These are phyloP conservation scores for Phainopepla nitens DNA, from an alignment of 2,113 vertebrate species.

Conservation along the genomic window DNA sequence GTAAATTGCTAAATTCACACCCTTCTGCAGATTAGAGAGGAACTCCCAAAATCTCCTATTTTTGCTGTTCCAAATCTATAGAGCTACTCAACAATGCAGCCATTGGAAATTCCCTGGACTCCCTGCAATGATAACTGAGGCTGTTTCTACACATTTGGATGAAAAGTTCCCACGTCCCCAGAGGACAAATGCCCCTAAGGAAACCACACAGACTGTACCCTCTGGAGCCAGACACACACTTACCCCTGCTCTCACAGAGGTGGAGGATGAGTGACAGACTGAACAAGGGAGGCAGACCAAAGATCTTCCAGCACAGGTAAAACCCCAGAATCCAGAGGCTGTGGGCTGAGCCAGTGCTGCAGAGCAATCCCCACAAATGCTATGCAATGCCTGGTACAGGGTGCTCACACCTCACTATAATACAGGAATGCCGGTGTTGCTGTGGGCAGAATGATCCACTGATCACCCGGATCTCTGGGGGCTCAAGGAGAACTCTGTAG, in stretches of 20 bases:
- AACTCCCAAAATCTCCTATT: neutral
- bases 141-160: neutral
- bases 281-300: neutral
- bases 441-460: neutral
- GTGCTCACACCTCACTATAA: neutral
- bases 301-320: neutral
- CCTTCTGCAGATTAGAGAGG: neutral
- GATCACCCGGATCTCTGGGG: neutral
- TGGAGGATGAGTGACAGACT: neutral
- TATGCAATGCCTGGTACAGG: no score
- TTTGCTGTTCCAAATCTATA: neutral
- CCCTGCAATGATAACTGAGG: neutral
- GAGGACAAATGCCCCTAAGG: neutral
- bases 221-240: neutral
- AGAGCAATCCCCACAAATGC: neutral
- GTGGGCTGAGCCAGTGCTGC: neutral
- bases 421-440: neutral
- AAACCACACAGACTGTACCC: neutral
- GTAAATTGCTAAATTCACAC: neutral
- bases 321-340: neutral
- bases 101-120: neutral
- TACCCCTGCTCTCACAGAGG: neutral
- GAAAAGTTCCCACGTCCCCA: neutral
- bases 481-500: neutral
- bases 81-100: neutral